These are phyloP conservation scores for Sminthurinus aureus DNA, from an alignment of 2,888 invertebrate species.

Conservation along the genomic window DNA sequence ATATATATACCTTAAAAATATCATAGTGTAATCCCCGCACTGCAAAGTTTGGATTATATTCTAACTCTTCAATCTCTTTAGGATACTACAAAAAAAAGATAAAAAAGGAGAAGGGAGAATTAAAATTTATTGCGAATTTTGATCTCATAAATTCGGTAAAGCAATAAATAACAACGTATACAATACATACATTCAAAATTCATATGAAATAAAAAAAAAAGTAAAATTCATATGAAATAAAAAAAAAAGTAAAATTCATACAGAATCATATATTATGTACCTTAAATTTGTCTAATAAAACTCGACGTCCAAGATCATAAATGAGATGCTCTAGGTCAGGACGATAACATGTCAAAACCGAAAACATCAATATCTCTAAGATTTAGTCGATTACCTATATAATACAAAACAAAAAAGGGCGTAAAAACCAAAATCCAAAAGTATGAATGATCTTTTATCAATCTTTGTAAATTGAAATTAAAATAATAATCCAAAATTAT, in stretches of 20 bases:
- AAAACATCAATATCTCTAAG: conserved; percentile 90
- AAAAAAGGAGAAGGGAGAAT: too few species aligned
- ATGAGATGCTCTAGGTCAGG: conserved; percentile 86
- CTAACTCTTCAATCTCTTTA: conserved; percentile 75
- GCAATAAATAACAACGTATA: conserved; percentile 17
- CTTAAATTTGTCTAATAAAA: conserved; percentile 86
- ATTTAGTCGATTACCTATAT: conserved; percentile 93
- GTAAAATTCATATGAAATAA: not conserved
- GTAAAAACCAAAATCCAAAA: too few species aligned
- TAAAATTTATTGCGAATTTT: too few species aligned
- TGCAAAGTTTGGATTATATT: conserved; percentile 92
- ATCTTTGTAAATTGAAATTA: too few species aligned
- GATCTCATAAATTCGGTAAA: too few species aligned
- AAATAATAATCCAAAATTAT: too few species aligned
- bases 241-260: too few species aligned
- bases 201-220: conserved; percentile 5
- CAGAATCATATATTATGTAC: conserved; percentile 65
- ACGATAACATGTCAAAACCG: conserved; percentile 97
- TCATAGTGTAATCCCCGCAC: conserved; percentile 97
- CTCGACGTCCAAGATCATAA: conserved; percentile 88
- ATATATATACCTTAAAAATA: conserved; percentile 93
- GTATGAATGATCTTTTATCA: too few species aligned
- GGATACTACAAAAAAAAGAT: conserved; percentile 89
- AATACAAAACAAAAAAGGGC: too few species aligned
- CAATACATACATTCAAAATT: too few species aligned